These are phyloP conservation scores for Parasteatoda lunata DNA, from an alignment of 2,888 invertebrate species.

Conservation along the genomic window DNA sequence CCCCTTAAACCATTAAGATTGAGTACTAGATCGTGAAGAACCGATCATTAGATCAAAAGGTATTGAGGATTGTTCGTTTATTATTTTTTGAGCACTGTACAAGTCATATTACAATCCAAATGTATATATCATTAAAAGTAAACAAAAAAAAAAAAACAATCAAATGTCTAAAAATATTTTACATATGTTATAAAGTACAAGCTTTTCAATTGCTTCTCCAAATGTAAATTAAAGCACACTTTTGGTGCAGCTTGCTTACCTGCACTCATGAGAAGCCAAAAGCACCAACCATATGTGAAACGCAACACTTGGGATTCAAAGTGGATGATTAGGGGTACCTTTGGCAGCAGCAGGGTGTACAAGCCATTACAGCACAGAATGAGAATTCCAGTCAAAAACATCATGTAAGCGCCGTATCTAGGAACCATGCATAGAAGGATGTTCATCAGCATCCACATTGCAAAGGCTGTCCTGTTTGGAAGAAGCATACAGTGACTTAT, in stretches of 20 bases:
- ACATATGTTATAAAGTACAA: too few relatives aligned
- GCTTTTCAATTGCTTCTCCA: too few relatives aligned
- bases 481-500: background rate
- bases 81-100: too few relatives aligned
- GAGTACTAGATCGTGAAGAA: too few relatives aligned
- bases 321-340: slow-evolving; percentile 84
- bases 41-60: too few relatives aligned
- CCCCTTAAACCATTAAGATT: too few relatives aligned
- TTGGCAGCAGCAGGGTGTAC: slow-evolving; percentile 81
- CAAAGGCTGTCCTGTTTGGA: slow-evolving; percentile 88
- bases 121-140: too few relatives aligned
- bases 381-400: slow-evolving; percentile 85
- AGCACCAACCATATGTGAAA: slow-evolving; percentile 95
- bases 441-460: slow-evolving; percentile 94
- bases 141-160: too few relatives aligned
- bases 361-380: slow-evolving; percentile 87
- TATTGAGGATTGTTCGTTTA: too few relatives aligned
- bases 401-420: slow-evolving; percentile 93
- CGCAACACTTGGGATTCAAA: slow-evolving; percentile 87
- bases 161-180: too few relatives aligned
- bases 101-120: too few relatives aligned
- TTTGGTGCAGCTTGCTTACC: slow-evolving; percentile 77
- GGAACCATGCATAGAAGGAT: slow-evolving; percentile 85
- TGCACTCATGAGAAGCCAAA: slow-evolving; percentile 91
- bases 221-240: too few relatives aligned